Percentiles rank a stretch among this genome's conserved stretches.
Evolutionary conservation across 1,140 invertebrate genomes (phyloP).

Genomic region (Drosophila sucinea): DNA sequence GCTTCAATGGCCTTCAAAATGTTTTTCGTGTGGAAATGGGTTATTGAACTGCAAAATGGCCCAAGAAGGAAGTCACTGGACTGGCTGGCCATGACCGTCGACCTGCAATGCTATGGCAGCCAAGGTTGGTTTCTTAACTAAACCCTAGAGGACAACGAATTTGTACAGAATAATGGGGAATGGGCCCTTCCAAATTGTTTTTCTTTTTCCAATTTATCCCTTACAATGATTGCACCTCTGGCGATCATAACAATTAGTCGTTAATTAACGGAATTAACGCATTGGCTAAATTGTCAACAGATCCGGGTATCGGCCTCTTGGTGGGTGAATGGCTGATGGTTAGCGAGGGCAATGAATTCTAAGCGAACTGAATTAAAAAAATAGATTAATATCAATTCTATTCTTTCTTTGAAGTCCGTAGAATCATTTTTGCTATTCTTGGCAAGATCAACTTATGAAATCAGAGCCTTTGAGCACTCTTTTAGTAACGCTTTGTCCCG

Average conservation of each 20-base stretch:
- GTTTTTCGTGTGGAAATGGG: constrained; percentile 42
- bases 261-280: constrained; percentile 79
- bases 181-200: constrained; percentile 41
- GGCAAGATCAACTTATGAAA: too few relatives aligned
- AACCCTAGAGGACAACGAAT: constrained; percentile 12
- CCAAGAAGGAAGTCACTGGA: constrained; percentile 28
- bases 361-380: too few relatives aligned
- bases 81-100: constrained; percentile 37
- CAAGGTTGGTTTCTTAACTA: constrained; percentile 37
- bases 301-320: background rate
- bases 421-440: too few relatives aligned
- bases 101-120: constrained; percentile 27
- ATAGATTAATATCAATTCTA: too few relatives aligned
- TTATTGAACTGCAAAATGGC: constrained; percentile 68
- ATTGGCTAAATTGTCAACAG: constrained; percentile 62
- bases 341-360: too few relatives aligned
- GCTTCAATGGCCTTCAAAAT: background rate
- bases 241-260: constrained; percentile 75
- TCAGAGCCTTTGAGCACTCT: too few relatives aligned
- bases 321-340: background rate
- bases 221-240: constrained; percentile 72
- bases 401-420: too few relatives aligned
- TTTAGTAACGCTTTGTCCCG: too few relatives aligned
- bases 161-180: background rate
- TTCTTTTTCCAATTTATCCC: constrained; percentile 29